Percentiles rank a stretch among this genome's conserved stretches.
phyloP scores from a whole-genome alignment of 2,113 vertebrate genomes.

The Charadrius vociferus region DNA sequence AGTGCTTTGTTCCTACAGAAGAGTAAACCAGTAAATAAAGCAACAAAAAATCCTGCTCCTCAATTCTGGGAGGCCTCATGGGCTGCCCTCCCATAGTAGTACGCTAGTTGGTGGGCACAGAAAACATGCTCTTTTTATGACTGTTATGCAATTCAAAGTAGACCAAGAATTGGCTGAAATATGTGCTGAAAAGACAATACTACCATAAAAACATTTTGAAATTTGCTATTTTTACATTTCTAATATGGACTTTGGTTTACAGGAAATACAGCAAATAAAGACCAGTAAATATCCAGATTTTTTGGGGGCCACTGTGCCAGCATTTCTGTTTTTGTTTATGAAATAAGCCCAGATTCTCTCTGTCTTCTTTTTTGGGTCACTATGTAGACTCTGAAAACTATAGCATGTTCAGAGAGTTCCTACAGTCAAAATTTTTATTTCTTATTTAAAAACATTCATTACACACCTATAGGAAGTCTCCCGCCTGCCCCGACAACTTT shows the following conservation, averaged over 20 bases:
- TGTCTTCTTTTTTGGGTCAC: background rate
- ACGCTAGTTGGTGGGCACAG: background rate
- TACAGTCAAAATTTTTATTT: background rate
- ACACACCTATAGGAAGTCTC: background rate
- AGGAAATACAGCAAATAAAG: background rate
- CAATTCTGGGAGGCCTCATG: background rate
- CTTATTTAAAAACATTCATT: background rate
- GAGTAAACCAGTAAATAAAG: constrained; percentile 67
- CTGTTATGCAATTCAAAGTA: background rate
- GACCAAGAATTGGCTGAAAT: background rate
- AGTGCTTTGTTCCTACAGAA: constrained; percentile 65
- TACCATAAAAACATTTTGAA: background rate
- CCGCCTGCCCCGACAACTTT: fast-evolving
- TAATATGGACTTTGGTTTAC: background rate
- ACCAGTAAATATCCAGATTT: background rate
- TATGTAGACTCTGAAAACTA: background rate
- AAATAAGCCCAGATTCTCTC: background rate
- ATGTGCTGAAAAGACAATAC: background rate
- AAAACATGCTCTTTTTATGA: background rate
- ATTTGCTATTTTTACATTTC: background rate
- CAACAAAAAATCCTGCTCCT: constrained; percentile 27
- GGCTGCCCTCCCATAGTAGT: background rate
- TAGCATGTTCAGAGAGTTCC: background rate
- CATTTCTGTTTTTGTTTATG: background rate
- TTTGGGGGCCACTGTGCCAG: background rate